phyloP scores from a whole-genome alignment of 1,140 invertebrate species.

The Oncopodura yosiiana region DNA sequence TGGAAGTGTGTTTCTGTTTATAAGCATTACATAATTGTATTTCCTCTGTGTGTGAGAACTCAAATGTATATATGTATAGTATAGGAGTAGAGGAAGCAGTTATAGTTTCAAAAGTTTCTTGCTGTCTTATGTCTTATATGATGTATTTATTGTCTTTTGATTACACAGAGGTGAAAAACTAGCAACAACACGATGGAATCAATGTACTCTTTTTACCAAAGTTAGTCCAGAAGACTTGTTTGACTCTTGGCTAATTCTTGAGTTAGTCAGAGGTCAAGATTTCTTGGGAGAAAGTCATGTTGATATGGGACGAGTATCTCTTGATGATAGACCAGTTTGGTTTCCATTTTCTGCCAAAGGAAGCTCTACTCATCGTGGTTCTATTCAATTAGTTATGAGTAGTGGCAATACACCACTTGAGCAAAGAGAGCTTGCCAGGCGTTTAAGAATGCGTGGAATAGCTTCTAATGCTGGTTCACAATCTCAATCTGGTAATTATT shows the following conservation, averaged over 20 bases:
- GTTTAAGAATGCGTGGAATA: slow-evolving; percentile 30
- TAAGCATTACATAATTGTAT: no score
- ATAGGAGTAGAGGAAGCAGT: no score
- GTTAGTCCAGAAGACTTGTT: slow-evolving; percentile 35
- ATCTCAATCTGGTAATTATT: slow-evolving; percentile 35
- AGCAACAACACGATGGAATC: slow-evolving; percentile 32
- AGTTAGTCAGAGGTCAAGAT: slow-evolving; percentile 27
- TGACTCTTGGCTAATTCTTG: slow-evolving; percentile 35
- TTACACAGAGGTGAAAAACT: slow-evolving; percentile 31
- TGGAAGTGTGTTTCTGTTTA: no score
- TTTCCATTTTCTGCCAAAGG: slow-evolving; percentile 35
- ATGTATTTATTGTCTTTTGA: neutral
- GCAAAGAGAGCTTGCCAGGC: slow-evolving; percentile 30
- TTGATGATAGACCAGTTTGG: slow-evolving; percentile 35
- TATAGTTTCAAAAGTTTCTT: no score
- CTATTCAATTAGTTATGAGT: slow-evolving; percentile 28
- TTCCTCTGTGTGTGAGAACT: no score
- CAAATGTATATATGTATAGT: no score
- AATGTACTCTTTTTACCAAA: slow-evolving; percentile 33
- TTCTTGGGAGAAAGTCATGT: slow-evolving; percentile 34
- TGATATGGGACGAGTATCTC: slow-evolving; percentile 34
- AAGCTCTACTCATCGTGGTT: slow-evolving; percentile 32
- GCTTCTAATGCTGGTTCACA: slow-evolving; percentile 32
- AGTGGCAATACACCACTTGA: slow-evolving; percentile 28
- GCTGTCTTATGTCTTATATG: no score